phyloP scores from a whole-genome alignment of 2,113 vertebrate genomes.

The Orcinus orca region DNA sequence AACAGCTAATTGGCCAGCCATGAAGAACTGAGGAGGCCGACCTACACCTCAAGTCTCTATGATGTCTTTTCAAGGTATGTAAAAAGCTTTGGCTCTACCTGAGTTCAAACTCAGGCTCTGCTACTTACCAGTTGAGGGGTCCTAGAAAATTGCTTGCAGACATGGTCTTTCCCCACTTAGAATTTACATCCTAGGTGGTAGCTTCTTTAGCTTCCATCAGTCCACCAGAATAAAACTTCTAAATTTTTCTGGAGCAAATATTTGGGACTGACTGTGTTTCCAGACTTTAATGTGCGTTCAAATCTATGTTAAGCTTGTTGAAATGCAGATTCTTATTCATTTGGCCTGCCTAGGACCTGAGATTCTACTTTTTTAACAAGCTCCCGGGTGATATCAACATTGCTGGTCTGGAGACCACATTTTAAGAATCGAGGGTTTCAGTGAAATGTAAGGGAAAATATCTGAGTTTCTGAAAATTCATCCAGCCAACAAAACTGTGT shows the following conservation, averaged over 20 bases:
- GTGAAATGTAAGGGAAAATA: conserved; percentile 33
- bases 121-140: not conserved
- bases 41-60: not conserved
- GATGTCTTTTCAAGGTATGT: not conserved
- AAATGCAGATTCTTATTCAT: conserved; percentile 3
- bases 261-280: not conserved
- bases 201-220: not conserved
- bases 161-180: not conserved
- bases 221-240: not conserved
- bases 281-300: not conserved
- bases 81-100: not conserved
- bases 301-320: not conserved
- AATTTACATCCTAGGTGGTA: not conserved
- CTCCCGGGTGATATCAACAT: not conserved
- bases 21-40: not conserved
- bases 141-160: not conserved
- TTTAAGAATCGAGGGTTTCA: conserved; percentile 21
- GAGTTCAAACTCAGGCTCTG: not conserved
- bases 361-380: not conserved
- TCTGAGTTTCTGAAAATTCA: conserved; percentile 24
- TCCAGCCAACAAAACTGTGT: not conserved
- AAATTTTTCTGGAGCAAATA: conserved; percentile 1
- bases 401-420: not conserved
- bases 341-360: not conserved
- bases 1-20: not conserved